phyloP scores from a whole-genome alignment of 1,140 invertebrate species.

The Achatina immaculata region DNA sequence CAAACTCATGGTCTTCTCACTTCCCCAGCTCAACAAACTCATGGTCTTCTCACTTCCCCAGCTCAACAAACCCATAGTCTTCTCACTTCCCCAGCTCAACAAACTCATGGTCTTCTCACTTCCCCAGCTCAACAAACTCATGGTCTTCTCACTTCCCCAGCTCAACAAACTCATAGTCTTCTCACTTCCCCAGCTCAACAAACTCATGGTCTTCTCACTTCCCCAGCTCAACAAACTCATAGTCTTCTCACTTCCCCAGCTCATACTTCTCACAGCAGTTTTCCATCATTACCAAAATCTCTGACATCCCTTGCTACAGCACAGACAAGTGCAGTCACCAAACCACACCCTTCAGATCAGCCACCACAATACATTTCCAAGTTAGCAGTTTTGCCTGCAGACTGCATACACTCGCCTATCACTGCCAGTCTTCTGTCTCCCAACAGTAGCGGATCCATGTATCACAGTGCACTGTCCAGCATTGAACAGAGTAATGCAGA shows the following conservation, averaged over 20 bases:
- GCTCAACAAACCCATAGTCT: not conserved
- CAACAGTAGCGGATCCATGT: not conserved
- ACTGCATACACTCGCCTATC: slow-evolving; percentile 16
- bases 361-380: not conserved
- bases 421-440: slow-evolving; percentile 18
- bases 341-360: not conserved
- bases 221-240: not conserved
- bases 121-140: no score
- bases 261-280: no score
- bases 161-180: no score
- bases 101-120: no score
- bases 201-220: not conserved
- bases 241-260: not conserved
- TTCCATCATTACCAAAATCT: not conserved
- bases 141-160: not conserved
- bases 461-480: slow-evolving; percentile 6
- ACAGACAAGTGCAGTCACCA: not conserved
- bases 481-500: not conserved
- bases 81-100: not conserved
- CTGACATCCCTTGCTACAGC: not conserved
- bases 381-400: not conserved
- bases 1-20: not conserved
- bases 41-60: no score
- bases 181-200: no score
- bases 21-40: not conserved